These are phyloP conservation scores for Pyxicephalus adspersus DNA, from an alignment of 2,113 vertebrate species.

Conservation along the genomic window DNA sequence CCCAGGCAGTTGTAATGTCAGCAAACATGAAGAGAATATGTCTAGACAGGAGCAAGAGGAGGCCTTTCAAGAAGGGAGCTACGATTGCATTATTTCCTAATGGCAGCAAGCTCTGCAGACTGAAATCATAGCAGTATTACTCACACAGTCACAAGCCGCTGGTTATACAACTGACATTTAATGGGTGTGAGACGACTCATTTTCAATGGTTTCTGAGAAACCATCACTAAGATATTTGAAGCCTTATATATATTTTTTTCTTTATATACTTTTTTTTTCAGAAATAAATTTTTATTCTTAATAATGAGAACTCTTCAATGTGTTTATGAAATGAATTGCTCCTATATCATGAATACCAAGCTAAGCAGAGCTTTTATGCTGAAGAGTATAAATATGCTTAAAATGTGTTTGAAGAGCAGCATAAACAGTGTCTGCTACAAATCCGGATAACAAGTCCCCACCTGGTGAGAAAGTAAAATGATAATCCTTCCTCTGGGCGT, in stretches of 20 bases:
- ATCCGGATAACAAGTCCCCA: background rate
- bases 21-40: constrained; percentile 76
- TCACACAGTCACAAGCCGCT: constrained; percentile 34
- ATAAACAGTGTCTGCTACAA: background rate
- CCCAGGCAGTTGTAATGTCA: constrained; percentile 52
- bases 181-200: constrained; percentile 46
- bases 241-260: constrained; percentile 57
- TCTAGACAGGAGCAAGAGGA: constrained; percentile 76
- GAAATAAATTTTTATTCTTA: constrained; percentile 19
- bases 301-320: constrained; percentile 9
- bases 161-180: constrained; percentile 57
- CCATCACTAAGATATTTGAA: constrained; percentile 49
- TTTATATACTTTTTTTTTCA: constrained; percentile 22
- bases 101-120: background rate
- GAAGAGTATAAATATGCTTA: background rate
- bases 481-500: background rate
- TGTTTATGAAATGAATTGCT: background rate
- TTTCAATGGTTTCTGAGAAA: constrained; percentile 50
- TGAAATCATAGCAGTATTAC: constrained; percentile 50
- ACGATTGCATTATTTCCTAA: constrained; percentile 92
- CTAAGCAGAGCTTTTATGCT: background rate
- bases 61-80: constrained; percentile 82
- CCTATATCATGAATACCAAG: background rate
- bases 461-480: background rate
- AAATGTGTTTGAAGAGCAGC: background rate